phyloP scores from a whole-genome alignment of 2,797 vertebrate genomes.

The Sparidentex hasta region DNA sequence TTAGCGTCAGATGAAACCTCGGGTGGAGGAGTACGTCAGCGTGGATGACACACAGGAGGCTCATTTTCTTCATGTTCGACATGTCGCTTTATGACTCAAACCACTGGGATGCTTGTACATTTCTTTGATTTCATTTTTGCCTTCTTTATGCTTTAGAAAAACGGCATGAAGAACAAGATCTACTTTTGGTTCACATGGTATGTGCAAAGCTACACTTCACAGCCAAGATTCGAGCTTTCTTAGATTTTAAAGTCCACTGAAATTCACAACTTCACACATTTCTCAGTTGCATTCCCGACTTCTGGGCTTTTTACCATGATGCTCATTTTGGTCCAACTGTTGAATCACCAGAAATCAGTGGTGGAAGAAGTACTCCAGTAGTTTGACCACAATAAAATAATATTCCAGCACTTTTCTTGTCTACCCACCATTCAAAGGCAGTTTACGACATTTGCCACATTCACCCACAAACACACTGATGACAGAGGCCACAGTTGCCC shows the following conservation, averaged over 20 bases:
- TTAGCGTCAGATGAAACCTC: constrained; percentile 48
- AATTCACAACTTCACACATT: constrained; percentile 57
- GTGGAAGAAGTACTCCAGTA: constrained; percentile 8
- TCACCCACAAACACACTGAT: no score
- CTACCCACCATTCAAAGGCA: no score
- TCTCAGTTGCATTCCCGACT: constrained; percentile 30
- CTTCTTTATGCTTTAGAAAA: constrained; percentile 32
- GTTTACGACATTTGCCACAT: no score
- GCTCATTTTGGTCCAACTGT: constrained; percentile 20
- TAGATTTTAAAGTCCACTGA: constrained; percentile 26
- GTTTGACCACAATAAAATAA: no score
- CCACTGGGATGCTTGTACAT: constrained; percentile 49
- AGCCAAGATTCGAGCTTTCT: constrained; percentile 50
- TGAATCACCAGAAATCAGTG: constrained; percentile 23
- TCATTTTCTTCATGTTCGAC: constrained; percentile 27
- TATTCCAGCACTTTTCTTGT: no score
- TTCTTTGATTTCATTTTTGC: constrained; percentile 47
- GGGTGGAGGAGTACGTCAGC: constrained; percentile 17
- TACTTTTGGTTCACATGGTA: constrained; percentile 24
- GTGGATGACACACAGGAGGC: constrained; percentile 62
- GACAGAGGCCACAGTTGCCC: no score
- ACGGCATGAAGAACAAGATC: constrained; percentile 35
- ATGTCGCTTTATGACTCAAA: constrained; percentile 30
- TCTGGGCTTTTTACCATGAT: constrained; percentile 32
- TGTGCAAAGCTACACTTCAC: constrained; percentile 26